Percentiles rank a stretch among this genome's conserved stretches.
Evolutionary conservation across 2,888 invertebrate species (phyloP).

Genomic region (Reticulitermes lucifugus): DNA sequence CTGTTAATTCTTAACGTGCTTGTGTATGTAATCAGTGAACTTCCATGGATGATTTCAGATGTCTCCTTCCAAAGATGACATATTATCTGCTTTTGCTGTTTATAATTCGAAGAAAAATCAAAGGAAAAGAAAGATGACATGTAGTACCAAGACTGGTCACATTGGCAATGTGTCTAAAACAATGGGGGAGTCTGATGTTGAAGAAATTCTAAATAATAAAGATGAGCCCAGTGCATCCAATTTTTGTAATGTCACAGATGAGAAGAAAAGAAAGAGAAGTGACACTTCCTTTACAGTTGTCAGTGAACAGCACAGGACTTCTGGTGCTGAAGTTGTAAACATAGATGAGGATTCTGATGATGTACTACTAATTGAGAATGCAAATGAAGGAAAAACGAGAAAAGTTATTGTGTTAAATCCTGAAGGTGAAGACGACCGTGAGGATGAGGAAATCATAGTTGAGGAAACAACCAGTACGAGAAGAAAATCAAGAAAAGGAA

Average conservation of each 20-base stretch:
- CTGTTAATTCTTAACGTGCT: no score
- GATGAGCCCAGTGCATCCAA: not conserved
- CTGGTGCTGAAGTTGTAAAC: conserved; percentile 44
- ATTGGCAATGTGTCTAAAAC: not conserved
- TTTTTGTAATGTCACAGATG: not conserved
- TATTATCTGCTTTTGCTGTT: conserved; percentile 57
- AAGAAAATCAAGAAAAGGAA: not conserved
- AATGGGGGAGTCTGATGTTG: not conserved
- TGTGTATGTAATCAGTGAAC: no score
- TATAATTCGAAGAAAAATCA: conserved; percentile 53
- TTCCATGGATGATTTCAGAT: not conserved
- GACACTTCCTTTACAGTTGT: not conserved
- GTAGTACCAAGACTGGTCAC: not conserved
- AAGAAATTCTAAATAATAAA: not conserved
- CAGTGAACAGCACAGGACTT: not conserved
- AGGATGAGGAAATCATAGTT: not conserved
- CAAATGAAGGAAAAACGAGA: conserved; percentile 29
- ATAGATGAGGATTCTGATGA: conserved; percentile 27
- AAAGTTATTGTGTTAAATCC: conserved; percentile 35
- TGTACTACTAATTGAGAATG: not conserved
- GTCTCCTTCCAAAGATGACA: not conserved
- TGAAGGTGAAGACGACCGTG: not conserved
- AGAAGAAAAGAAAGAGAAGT: conserved; percentile 2
- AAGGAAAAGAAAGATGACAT: conserved; percentile 32
- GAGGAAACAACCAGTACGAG: not conserved